Evolutionary conservation across 92 coral and sea anemone genomes (phyloP).

Genomic region (Parazoanthus swiftii): DNA sequence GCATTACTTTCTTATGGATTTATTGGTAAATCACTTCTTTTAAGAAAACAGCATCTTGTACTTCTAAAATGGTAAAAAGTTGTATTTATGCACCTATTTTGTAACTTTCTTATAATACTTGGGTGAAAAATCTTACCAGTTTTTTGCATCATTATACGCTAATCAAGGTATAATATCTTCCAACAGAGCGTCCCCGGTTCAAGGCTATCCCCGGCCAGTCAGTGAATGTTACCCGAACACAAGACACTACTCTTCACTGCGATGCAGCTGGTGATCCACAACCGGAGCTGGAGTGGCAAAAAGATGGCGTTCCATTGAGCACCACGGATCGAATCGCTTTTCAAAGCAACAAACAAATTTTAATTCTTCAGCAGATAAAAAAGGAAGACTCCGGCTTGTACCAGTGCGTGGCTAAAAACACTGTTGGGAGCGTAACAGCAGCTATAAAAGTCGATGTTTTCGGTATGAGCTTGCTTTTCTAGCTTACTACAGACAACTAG

Average conservation of each 20-base stretch:
- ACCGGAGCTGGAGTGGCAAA: conserved; percentile 58
- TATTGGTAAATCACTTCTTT: too few species aligned
- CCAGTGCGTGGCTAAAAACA: conserved; percentile 40
- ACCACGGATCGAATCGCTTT: conserved; percentile 32
- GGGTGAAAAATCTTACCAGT: too few species aligned
- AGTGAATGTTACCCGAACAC: conserved; percentile 6
- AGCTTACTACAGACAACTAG: too few species aligned
- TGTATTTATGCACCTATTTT: too few species aligned
- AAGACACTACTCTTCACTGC: conserved; percentile 47
- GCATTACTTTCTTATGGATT: too few species aligned
- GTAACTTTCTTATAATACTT: too few species aligned
- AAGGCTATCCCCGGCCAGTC: background rate
- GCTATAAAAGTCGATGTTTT: background rate
- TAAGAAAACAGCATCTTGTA: too few species aligned
- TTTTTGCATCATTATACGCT: too few species aligned
- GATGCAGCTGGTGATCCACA: conserved; percentile 60
- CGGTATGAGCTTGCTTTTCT: too few species aligned
- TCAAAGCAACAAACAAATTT: background rate
- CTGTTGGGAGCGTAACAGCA: background rate
- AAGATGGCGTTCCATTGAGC: conserved; percentile 25
- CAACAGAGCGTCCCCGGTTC: background rate
- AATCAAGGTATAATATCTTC: too few species aligned
- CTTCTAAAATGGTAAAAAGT: too few species aligned
- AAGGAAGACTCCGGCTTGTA: conserved; percentile 45
- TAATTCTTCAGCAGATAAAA: background rate